phyloP scores from a whole-genome alignment of 2,888 invertebrate species.

The Chrysopilus asiliformis region DNA sequence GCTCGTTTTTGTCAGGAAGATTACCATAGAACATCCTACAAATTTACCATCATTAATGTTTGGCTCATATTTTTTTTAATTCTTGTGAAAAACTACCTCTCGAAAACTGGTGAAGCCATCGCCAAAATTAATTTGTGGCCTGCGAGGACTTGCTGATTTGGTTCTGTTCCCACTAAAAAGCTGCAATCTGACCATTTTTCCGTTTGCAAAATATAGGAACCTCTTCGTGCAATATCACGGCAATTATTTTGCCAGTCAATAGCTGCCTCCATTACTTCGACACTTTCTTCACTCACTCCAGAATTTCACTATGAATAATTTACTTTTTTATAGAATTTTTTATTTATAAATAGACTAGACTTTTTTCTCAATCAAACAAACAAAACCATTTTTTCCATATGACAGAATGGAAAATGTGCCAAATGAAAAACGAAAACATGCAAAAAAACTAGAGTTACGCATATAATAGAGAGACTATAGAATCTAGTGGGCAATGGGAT shows the following conservation, averaged over 20 bases:
- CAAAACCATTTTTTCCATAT: too few species aligned
- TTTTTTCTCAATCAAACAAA: too few species aligned
- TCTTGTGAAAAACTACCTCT: too few species aligned
- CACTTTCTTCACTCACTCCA: background rate
- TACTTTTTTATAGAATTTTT: too few species aligned
- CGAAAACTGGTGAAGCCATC: constrained; percentile 79
- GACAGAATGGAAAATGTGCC: constrained; percentile 1
- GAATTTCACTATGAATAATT: too few species aligned
- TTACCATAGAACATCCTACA: constrained; percentile 81
- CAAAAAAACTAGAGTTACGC: too few species aligned
- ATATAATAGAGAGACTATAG: too few species aligned
- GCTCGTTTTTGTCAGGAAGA: constrained; percentile 63
- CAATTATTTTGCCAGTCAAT: constrained; percentile 67
- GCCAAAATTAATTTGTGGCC: constrained; percentile 71
- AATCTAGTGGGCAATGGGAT: too few species aligned
- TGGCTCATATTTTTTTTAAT: too few species aligned
- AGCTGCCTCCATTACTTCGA: constrained; percentile 38
- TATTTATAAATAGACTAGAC: too few species aligned
- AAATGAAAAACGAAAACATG: background rate
- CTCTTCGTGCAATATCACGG: constrained; percentile 56
- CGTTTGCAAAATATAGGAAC: constrained; percentile 58
- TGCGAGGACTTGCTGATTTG: constrained; percentile 56
- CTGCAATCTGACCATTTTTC: constrained; percentile 75
- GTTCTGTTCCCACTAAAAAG: constrained; percentile 66
- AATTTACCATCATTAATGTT: too few species aligned